Percentiles rank a stretch among this genome's conserved stretches.
Evolutionary conservation across 2,113 vertebrate genomes (phyloP).

Genomic region (Sinocyclocheilus maitianheensis): DNA sequence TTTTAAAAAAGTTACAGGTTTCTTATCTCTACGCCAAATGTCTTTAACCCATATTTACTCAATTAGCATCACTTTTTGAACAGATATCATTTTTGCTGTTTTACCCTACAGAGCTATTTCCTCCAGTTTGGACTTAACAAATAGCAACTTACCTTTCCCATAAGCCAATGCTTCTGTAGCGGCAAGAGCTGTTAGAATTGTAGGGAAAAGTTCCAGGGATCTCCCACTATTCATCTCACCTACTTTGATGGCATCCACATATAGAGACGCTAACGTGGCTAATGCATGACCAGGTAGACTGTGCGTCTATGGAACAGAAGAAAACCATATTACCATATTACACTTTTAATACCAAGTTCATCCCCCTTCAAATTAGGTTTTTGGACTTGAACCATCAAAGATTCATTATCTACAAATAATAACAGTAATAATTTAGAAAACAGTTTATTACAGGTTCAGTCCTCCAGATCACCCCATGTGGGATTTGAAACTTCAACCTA

Average conservation of each 20-base stretch:
- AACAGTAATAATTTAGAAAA: not conserved
- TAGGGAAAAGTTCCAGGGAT: conserved; percentile 91
- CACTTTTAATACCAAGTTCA: not conserved
- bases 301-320: conserved; percentile 75
- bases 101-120: not conserved
- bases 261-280: conserved; percentile 83
- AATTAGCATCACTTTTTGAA: not conserved
- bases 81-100: not conserved
- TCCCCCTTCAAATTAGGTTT: not conserved
- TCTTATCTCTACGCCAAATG: not conserved
- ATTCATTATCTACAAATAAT: not conserved
- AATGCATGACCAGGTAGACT: conserved; percentile 77
- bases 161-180: conserved; percentile 81
- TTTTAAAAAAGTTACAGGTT: not conserved
- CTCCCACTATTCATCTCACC: conserved; percentile 85
- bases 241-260: conserved; percentile 82
- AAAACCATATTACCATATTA: not conserved
- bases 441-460: not conserved
- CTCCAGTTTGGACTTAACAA: not conserved
- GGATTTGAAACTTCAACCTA: not conserved
- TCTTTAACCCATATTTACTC: not conserved
- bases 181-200: conserved; percentile 84
- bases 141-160: conserved; percentile 81
- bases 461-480: not conserved
- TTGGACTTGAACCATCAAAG: not conserved